A percentile compares a stretch with the other conserved stretches of the same genome.
Conservation (phyloP, 2,888 invertebrate species). For the Stegophylla sp. region DNA sequence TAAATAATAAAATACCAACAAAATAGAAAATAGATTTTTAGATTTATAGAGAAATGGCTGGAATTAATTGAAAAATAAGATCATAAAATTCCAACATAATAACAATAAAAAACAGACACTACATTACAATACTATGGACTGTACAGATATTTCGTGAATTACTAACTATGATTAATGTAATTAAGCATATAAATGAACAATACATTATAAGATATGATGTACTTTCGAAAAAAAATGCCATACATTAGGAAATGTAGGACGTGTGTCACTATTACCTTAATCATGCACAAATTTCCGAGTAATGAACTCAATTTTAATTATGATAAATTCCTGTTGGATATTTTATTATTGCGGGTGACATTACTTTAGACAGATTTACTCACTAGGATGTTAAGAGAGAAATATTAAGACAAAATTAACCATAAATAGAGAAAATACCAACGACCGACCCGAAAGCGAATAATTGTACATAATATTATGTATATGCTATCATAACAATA, state of each 20-base stretch:
- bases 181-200: conserved; percentile 1
- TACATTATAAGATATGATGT: background rate
- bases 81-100: background rate
- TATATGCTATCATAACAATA: no score
- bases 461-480: no score
- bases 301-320: background rate
- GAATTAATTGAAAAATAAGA: background rate
- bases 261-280: background rate
- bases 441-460: no score
- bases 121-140: background rate
- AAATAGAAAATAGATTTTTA: background rate
- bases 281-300: background rate
- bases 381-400: no score
- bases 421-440: no score
- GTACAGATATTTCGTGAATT: background rate
- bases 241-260: conserved; percentile 18
- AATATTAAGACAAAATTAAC: no score
- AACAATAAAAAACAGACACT: background rate
- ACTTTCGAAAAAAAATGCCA: conserved; percentile 15
- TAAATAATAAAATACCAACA: background rate
- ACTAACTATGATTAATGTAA: background rate
- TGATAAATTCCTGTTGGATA: conserved; percentile 8
- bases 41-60: background rate
- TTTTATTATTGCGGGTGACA: background rate
- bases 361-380: no score